Conservation (phyloP, 2,797 vertebrate genomes). For the Tenualosa ilisha region DNA sequence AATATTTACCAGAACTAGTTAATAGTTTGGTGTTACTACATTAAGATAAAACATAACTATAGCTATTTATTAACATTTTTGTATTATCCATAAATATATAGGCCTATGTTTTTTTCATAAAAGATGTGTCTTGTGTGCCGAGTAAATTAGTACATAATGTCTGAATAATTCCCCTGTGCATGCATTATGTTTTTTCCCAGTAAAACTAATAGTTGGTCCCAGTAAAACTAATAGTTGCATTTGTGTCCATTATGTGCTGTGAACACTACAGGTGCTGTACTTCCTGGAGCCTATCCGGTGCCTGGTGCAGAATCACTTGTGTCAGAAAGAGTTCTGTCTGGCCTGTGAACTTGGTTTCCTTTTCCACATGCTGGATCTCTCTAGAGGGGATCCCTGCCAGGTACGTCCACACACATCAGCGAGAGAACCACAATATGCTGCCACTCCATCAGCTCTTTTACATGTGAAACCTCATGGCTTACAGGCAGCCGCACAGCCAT, state of each 20-base stretch:
- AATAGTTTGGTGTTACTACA: background rate
- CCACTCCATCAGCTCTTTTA: background rate
- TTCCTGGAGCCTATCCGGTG: constrained; percentile 95
- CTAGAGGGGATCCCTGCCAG: constrained; percentile 96
- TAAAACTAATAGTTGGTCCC: too few species aligned
- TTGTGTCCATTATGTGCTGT: background rate
- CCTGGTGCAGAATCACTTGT: constrained; percentile 95
- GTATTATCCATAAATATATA: too few species aligned
- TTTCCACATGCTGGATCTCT: constrained; percentile 97
- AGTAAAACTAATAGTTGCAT: too few species aligned
- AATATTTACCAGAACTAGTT: background rate
- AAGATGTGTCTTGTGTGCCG: too few species aligned
- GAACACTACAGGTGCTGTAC: constrained; percentile 84
- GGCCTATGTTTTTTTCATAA: too few species aligned
- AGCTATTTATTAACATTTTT: too few species aligned
- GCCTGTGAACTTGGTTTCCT: constrained; percentile 96
- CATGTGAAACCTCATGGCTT: background rate
- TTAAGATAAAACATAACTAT: background rate
- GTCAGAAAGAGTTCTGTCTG: constrained; percentile 98
- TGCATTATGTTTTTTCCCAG: too few species aligned
- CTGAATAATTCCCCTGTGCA: too few species aligned
- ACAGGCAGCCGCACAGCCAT: too few species aligned
- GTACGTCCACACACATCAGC: constrained; percentile 59
- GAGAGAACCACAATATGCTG: too few species aligned
- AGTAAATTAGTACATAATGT: too few species aligned